Percentiles rank a stretch among this genome's conserved stretches.
Conservation (phyloP, 2,888 invertebrate species). For the Alviniconcha strummeri region DNA sequence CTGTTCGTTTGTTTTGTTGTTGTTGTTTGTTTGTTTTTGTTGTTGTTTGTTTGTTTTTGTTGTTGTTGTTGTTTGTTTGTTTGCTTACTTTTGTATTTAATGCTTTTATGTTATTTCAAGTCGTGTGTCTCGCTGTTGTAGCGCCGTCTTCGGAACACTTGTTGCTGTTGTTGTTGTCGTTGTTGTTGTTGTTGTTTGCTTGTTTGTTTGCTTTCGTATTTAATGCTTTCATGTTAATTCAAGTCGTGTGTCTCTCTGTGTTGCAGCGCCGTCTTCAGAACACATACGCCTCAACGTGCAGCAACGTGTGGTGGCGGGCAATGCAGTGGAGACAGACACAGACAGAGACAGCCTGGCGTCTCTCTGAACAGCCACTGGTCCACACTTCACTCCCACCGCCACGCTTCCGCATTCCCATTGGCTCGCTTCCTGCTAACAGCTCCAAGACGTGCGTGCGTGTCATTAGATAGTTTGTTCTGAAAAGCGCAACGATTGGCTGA, state of each 20-base stretch:
- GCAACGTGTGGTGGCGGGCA: conserved; percentile 46
- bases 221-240: not conserved
- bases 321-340: conserved; percentile 53
- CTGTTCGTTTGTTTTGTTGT: too few species aligned
- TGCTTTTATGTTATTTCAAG: not conserved
- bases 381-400: not conserved
- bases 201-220: not conserved
- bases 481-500: too few species aligned
- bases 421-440: not conserved
- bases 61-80: not conserved
- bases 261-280: conserved; percentile 56
- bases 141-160: not conserved
- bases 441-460: too few species aligned
- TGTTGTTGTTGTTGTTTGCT: not conserved
- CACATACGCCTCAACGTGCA: conserved; percentile 61
- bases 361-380: conserved; percentile 37
- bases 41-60: not conserved
- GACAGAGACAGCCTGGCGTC: conserved; percentile 64
- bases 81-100: not conserved
- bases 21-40: not conserved
- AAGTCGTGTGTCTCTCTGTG: not conserved
- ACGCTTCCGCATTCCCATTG: not conserved
- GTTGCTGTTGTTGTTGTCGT: not conserved
- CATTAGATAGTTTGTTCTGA: too few species aligned
- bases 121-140: not conserved